Evolutionary conservation across 2,113 vertebrate genomes (phyloP), one percentile per base, ranked within the genome.

Genomic region (Nothoprocta pentlandii): DNA sequence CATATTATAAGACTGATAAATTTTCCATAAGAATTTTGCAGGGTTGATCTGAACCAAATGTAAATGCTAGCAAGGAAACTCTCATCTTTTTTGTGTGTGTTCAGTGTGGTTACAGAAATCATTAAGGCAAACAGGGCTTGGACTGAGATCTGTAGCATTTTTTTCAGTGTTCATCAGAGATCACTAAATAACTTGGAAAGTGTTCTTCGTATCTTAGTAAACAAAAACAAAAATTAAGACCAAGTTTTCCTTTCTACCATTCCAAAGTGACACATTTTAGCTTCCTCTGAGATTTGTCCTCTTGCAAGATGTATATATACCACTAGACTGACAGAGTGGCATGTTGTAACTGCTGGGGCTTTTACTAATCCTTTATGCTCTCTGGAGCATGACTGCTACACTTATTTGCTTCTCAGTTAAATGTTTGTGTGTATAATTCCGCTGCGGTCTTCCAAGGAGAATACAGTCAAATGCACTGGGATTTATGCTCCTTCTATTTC

Each of bases 291-390:
- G 87, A 41, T 53, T 88, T 93, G 56, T 22, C 76, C 56, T 42
- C 82, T 87, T 83, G 68, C 82, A 91, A 80, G 76, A 53, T 67
- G 21, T 19, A 87, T 63, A 91, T 80, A 47, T 66, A 44, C n/a
- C 13, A 56, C 54, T 80, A 54, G 42, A 80, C 36, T 47, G 70
- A 66, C 78, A 80, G 46, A 62, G 46, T 88, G 76, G 73, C 69
- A 88, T 44, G 73, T 86, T 3, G 7, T 68, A 93, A 92, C 69
- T 68, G 16, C 32, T 88, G 64, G 42, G n/a, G 32, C 70, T 94
- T 61, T 92, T 94, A 90, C 76, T 92, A 80, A 64, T 92, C 73
- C 44, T 95, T 95, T 95, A 95, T 75, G 95, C 90, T 95, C 69
- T 78, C 76, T 32, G 56, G 64, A 96, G 80, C 93, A 88, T 95